Evolutionary conservation across 2,797 vertebrate genomes (phyloP).

Genomic region (Pipistrellus pipistrellus): DNA sequence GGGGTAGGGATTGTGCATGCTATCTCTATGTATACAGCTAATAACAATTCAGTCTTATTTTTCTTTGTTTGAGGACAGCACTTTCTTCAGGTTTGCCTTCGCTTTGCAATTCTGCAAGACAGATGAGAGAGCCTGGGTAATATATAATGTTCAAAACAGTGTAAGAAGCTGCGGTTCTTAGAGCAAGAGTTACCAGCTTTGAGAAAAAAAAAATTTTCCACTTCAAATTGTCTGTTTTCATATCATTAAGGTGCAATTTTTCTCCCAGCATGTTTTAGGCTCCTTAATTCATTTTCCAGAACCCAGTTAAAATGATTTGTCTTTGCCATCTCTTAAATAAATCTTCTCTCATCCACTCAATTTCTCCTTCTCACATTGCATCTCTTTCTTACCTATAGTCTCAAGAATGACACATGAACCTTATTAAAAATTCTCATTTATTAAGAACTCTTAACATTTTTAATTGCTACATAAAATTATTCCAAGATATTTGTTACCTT

Average conservation of each 20-base stretch:
- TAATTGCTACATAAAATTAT: not conserved
- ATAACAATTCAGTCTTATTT: not conserved
- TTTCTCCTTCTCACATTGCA: not conserved
- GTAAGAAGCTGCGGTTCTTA: not conserved
- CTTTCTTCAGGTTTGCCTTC: not conserved
- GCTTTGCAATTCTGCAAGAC: conserved; percentile 30
- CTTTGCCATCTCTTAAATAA: not conserved
- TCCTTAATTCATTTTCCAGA: conserved; percentile 19
- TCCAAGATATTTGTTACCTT: not conserved
- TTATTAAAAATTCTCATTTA: not conserved
- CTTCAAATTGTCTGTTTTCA: conserved; percentile 56
- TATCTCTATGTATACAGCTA: not conserved
- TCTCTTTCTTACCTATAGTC: not conserved
- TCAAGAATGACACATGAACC: not conserved
- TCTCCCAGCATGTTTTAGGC: not conserved
- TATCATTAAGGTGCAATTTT: conserved; percentile 44
- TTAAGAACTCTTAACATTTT: not conserved
- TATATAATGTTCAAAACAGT: conserved; percentile 6
- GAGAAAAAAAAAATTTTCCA: not conserved
- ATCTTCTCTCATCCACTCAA: not conserved
- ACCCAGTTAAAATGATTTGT: not conserved
- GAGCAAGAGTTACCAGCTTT: not conserved
- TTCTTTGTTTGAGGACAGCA: not conserved
- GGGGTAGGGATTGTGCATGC: not conserved
- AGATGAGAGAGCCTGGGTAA: conserved; percentile 27